Base-by-base conservation (phyloP, 2,888 invertebrate genomes). In the Melitaea athalia region DNA sequence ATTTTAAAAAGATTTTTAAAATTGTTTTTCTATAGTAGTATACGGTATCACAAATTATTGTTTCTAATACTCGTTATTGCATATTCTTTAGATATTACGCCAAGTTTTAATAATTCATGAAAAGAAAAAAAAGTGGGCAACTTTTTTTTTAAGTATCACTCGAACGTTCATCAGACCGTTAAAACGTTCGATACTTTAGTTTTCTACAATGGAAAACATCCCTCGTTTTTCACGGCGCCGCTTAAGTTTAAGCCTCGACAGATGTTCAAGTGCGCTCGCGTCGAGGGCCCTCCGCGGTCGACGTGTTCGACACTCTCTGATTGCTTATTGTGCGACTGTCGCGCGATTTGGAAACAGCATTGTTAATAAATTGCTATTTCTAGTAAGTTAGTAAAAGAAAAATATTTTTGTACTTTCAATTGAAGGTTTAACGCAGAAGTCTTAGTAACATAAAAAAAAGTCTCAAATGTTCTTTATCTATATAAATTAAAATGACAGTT, bases 241-340 rank as follows among this genome's bases (percentile, higher is more conserved):
- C 73, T 74, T 75, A 72, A 69, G 72, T 75, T 74, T 74, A 75
- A 73, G 70, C 74, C 79, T 82, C 85, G 88, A 86, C 88, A 88
- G 87, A 87, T 88, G 88, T 85, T 86, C 81, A 79, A 88, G 87
- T 75, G 80, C 71, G 71, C 86, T 88, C 77, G 76, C 78, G 75
- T 83, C 75, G 72, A 88, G 88, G 53, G 76, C 80, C 73, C 88
- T 88, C 74, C 59, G 76, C 79, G 76, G 77, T 79, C 77, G 80
- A 78, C 80, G 78, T 70, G 67, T 67, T 68, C 71, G 73, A 71
- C 69, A 71, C 67, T 70, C 52, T 50, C 73, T 70, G 68, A 74
- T 74, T 75, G 73, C 63, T 64, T 66, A 64, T 70, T 71, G 55
- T 61, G 55, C 53, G 55, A 57, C 59, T 47, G 62, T 61, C 43